Conservation (phyloP, 2,888 invertebrate genomes). For the Dromius quadrimaculatus region DNA sequence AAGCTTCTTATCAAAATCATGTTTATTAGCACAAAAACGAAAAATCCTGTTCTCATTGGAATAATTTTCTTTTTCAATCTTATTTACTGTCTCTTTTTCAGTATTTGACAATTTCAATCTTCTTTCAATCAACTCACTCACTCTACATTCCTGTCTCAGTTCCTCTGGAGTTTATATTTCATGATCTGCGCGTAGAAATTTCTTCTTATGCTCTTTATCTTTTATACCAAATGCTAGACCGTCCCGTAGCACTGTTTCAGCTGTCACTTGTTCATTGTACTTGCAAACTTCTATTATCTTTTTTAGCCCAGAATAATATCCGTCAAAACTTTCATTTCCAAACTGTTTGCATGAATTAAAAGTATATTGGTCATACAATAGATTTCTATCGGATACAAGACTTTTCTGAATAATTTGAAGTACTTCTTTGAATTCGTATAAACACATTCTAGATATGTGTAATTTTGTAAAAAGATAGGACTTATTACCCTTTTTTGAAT, state of each 20-base stretch:
- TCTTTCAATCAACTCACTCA: slow-evolving; percentile 14
- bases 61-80: background rate
- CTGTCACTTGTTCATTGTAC: background rate
- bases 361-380: background rate
- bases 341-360: background rate
- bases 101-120: background rate
- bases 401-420: no score
- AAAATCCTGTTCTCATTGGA: background rate
- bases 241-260: slow-evolving; percentile 2
- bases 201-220: slow-evolving; percentile 1
- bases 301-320: background rate
- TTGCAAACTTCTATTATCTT: slow-evolving; percentile 16
- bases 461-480: no score
- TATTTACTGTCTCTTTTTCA: slow-evolving; percentile 1
- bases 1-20: background rate
- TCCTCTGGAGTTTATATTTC: background rate
- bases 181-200: slow-evolving; percentile 3
- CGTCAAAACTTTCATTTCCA: background rate
- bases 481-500: no score
- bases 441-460: no score
- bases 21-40: background rate
- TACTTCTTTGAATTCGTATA: no score
- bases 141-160: slow-evolving; percentile 4
- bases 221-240: slow-evolving; percentile 17
- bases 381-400: no score